These are phyloP conservation scores for Magallana nippona DNA, from an alignment of 2,888 invertebrate genomes.

Conservation along the genomic window DNA sequence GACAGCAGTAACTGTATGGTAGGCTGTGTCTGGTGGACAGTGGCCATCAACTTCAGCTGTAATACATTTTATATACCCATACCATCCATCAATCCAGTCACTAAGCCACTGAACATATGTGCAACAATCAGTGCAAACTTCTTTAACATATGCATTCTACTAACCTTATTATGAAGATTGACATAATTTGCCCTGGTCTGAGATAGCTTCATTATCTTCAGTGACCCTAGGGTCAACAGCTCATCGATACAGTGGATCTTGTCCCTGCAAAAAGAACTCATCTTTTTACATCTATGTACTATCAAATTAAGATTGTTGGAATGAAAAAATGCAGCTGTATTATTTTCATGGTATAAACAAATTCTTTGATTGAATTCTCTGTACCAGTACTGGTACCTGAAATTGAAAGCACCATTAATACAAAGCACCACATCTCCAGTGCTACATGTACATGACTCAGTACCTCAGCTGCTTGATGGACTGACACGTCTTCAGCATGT, in stretches of 20 bases:
- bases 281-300: too few species aligned
- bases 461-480: slow-evolving; percentile 77
- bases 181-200: slow-evolving; percentile 75
- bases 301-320: too few species aligned
- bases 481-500: slow-evolving; percentile 84
- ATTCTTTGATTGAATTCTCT: too few species aligned
- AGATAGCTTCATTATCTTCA: slow-evolving; percentile 85
- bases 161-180: slow-evolving; percentile 79
- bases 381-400: too few species aligned
- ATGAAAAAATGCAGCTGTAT: too few species aligned
- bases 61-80: background rate
- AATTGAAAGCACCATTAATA: too few species aligned
- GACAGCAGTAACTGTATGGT: slow-evolving; percentile 96
- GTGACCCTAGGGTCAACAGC: slow-evolving; percentile 88
- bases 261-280: slow-evolving; percentile 79
- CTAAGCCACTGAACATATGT: background rate
- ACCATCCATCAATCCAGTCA: too few species aligned
- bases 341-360: too few species aligned
- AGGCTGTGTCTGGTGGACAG: slow-evolving; percentile 98
- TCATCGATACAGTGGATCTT: slow-evolving; percentile 89
- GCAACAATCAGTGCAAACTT: background rate
- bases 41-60: slow-evolving; percentile 92
- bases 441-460: background rate
- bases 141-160: background rate
- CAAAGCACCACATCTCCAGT: background rate